Evolutionary conservation across 2,888 invertebrate genomes (phyloP).

Genomic region (Hyalella azteca): DNA sequence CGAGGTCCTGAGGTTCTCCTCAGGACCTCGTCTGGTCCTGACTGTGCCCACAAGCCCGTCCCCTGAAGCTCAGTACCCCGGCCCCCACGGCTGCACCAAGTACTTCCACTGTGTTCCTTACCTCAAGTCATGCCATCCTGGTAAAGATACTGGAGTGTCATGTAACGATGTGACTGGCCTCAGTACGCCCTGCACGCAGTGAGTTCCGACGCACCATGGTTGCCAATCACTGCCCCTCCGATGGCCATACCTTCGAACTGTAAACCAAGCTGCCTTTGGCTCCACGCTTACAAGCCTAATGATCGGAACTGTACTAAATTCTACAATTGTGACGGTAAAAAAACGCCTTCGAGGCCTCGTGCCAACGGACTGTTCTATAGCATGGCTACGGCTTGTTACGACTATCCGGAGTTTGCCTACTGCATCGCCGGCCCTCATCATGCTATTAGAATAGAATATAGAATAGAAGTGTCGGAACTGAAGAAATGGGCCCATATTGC

Average conservation of each 20-base stretch:
- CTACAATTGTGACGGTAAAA: background rate
- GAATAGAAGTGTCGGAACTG: too few relatives aligned
- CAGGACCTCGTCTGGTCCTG: too few relatives aligned
- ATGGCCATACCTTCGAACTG: background rate
- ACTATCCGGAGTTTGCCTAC: background rate
- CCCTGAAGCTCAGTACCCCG: conserved; percentile 11
- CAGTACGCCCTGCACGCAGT: background rate
- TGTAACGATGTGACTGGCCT: conserved; percentile 31
- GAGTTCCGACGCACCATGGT: background rate
- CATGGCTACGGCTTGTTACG: background rate
- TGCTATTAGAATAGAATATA: too few relatives aligned
- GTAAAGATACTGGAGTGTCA: background rate
- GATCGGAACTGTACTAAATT: conserved; percentile 27
- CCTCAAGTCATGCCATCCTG: background rate
- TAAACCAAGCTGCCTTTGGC: background rate
- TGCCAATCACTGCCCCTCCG: background rate
- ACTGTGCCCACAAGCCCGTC: too few relatives aligned
- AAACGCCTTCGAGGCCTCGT: background rate
- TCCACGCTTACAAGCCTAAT: background rate
- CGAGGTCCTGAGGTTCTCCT: too few relatives aligned
- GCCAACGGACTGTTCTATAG: background rate
- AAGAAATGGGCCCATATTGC: too few relatives aligned
- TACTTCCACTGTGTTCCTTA: conserved; percentile 36
- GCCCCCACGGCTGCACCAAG: conserved; percentile 27
- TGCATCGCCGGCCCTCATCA: too few relatives aligned